These are phyloP conservation scores for Lysiphlebus fabarum DNA, from an alignment of 1,140 invertebrate genomes.

Conservation along the genomic window DNA sequence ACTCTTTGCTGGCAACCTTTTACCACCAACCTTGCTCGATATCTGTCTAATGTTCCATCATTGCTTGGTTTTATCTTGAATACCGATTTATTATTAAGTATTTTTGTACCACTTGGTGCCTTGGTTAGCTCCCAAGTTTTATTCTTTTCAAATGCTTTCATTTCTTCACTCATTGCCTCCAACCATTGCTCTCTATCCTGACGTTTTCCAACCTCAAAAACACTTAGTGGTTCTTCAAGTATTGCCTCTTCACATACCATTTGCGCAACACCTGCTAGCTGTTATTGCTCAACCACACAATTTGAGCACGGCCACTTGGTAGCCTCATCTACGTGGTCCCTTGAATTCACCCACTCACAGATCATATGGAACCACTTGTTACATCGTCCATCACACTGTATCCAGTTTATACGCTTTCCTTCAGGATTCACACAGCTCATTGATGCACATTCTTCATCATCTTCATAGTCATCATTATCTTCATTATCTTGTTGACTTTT, in stretches of 20 bases:
- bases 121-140: background rate
- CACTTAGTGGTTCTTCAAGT: too few relatives aligned
- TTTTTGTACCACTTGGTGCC: background rate
- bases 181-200: background rate
- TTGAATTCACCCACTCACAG: conserved; percentile 5
- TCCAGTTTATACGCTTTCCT: background rate
- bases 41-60: conserved; percentile 1
- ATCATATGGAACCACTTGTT: conserved; percentile 28
- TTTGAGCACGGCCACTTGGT: too few relatives aligned
- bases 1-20: conserved; percentile 5
- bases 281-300: conserved; percentile 32
- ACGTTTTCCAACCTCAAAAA: too few relatives aligned
- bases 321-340: too few relatives aligned
- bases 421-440: background rate
- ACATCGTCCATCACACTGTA: background rate
- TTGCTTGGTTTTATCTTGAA: conserved; percentile 29
- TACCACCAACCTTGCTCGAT: conserved; percentile 2
- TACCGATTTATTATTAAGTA: conserved; percentile 36
- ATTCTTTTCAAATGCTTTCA: background rate
- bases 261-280: background rate
- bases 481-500: too few relatives aligned
- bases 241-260: too few relatives aligned
- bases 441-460: background rate
- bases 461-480: too few relatives aligned
- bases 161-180: conserved; percentile 13